Base-by-base conservation (phyloP, 2,113 vertebrate species). In the Ornithorhynchus anatinus region DNA sequence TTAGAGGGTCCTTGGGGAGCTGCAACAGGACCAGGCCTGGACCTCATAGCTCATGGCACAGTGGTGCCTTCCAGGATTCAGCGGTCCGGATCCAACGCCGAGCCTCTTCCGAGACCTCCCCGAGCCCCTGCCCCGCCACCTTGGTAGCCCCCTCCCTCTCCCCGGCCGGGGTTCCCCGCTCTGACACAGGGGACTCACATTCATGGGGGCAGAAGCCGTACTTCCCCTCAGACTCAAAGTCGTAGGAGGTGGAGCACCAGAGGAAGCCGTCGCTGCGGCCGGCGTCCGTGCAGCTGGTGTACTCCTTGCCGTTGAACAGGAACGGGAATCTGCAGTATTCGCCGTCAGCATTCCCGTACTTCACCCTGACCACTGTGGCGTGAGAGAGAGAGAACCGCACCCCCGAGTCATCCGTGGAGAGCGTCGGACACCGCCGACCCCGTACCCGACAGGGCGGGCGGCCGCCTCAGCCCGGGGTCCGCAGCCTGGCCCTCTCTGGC, bases 191-290 rank as follows among this genome's bases (percentile, higher is more conserved):
- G 16, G 52, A 87, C 98, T 97, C 89, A 99, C 98, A 91, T 86
- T 99, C 98, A 2, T 99, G 98, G 58, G 98, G 98, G 65, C 98
- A 99, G 90, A 99, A 99, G 72, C 98, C 98, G 0, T 99, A 99
- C 89, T 99, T 99, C 81, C 94, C 94, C 1, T 99, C 98, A 11
- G 92, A 84, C 31, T 98, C 96, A 5, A 99, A 99, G 91, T 98
- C 92, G 90, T 98, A 95, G 12, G 95, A 94, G 36, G 98, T 99
- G 19, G 97, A 96, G 44, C 98, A 99, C 98, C 98, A 99, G 47
- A 99, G 93, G 88, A 99, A 99, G 63, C 98, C 98, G 2, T 99
- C 98, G 0, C 80, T 96, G 29, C 98, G 96, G 10, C 98, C 98
- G 3, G 93, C 89, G 2, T 94, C 84, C 0, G 98, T 99, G 52